Conservation (phyloP, 2,113 vertebrate species). For the Sylvilagus bachmani region DNA sequence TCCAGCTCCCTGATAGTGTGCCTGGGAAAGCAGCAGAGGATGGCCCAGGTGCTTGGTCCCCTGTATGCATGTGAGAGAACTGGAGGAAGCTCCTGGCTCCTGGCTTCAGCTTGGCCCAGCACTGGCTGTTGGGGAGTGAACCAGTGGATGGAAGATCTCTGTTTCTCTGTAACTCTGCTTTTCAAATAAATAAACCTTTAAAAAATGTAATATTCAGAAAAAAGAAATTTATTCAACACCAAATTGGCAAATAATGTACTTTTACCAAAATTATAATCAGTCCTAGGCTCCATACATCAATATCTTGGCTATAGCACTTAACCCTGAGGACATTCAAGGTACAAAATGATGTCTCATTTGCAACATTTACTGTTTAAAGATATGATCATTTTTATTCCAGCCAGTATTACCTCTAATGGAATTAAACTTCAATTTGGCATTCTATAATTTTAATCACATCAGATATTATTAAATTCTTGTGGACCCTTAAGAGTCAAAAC, state of each 20-base stretch:
- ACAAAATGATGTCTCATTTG: conserved; percentile 1
- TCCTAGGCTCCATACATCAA: neutral
- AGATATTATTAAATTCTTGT: conserved; percentile 17
- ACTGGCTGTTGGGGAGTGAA: no score
- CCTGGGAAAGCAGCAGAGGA: no score
- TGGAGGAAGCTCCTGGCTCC: no score
- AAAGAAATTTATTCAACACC: conserved; percentile 38
- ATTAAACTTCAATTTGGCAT: conserved; percentile 47
- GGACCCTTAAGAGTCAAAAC: conserved; percentile 24
- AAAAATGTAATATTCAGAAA: conserved; percentile 5
- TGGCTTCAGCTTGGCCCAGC: no score
- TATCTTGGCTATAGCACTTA: conserved; percentile 21
- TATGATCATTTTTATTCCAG: neutral
- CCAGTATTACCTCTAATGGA: neutral
- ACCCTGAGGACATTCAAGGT: neutral
- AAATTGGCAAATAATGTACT: conserved; percentile 37
- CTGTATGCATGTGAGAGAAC: no score
- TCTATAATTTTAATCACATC: neutral
- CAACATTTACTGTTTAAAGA: conserved; percentile 18
- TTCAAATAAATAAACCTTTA: no score
- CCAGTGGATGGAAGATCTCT: no score
- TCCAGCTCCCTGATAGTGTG: no score
- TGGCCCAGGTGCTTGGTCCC: no score
- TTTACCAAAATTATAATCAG: conserved; percentile 40
- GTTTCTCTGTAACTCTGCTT: no score